Base-by-base conservation (phyloP, 92 coral and sea anemone species). In the Epizoanthus illoricatus region DNA sequence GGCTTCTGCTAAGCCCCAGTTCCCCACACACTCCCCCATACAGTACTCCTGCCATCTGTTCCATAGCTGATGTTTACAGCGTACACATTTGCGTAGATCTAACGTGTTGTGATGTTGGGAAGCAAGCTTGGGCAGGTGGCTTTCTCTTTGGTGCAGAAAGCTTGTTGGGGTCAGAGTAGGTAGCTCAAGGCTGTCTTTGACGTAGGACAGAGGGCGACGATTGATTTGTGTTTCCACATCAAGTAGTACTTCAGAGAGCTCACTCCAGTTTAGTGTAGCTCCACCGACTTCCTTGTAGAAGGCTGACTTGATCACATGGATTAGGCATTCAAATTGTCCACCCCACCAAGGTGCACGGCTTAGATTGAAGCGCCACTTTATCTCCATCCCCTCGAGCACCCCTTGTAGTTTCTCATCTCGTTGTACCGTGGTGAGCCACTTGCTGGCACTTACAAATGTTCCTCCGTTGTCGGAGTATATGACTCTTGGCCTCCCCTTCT, bases 31-130 rank as follows among this genome's bases (percentile, higher is more conserved):
- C 56, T 52, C 56, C 56, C 56, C 56, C 56, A 52, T 52, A 52
- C 56, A 52, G 56, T 80, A 86, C 60, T 80, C 89, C 15, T 24
- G 55, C 85, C 89, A 80, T 5, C 85, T 47, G 16, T 71, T 62
- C 85, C 89, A 80, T 5, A 80, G 85, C 19, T 80, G 57, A 12
- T 86, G 81, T 12, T 80, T 86, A 60, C 80, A 80, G 59, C 67
- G 47, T 58, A 45, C 70, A 9, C 76, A 74, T 79, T 76, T 85
- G 13, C 55, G 36, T 56, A 85, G 69, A 19, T 76, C 79, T 10
- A 3, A 52, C 13, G 56, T 52, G 0, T 52, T 16, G 15, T 11
- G 56, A 16, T 52, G 16, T 3, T 52, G 56, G 12, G 83, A 5
- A 33, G 42, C 73, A 41, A 62, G 74, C 42, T 65, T 74, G 21